These are phyloP conservation scores for Oryzias curvinotus DNA, from an alignment of 2,113 vertebrate species.

Conservation along the genomic window DNA sequence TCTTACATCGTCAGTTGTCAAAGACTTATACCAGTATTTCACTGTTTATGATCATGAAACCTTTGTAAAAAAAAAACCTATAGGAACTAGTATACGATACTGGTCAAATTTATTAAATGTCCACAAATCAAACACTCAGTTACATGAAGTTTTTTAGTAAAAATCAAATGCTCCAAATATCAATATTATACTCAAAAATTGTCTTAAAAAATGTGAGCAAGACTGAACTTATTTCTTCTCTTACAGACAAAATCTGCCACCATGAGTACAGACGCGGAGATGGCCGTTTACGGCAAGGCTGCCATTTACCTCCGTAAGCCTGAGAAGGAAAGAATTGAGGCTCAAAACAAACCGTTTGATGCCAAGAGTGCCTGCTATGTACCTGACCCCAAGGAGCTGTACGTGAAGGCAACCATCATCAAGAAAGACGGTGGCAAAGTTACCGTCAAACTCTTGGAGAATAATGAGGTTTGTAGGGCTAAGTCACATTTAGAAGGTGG, in stretches of 20 bases:
- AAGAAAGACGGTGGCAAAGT: conserved; percentile 60
- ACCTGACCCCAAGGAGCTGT: conserved; percentile 49
- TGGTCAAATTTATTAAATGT: too few relatives aligned
- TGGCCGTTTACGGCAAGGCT: conserved; percentile 67
- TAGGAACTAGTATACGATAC: too few relatives aligned
- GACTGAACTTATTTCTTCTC: neutral
- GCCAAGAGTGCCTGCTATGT: conserved; percentile 64
- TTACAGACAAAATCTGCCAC: conserved; percentile 33
- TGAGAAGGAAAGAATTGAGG: conserved; percentile 66
- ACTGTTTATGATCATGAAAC: too few relatives aligned
- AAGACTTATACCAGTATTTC: too few relatives aligned
- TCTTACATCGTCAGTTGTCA: too few relatives aligned
- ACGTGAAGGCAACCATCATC: conserved; percentile 49
- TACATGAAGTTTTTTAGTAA: too few relatives aligned
- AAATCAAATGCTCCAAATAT: too few relatives aligned
- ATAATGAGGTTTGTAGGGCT: conserved; percentile 42
- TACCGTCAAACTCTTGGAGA: conserved; percentile 47
- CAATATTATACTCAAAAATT: neutral
- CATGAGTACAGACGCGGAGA: conserved; percentile 67
- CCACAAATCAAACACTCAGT: too few relatives aligned
- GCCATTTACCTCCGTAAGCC: conserved; percentile 65
- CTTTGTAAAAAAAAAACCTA: too few relatives aligned
- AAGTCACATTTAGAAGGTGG: neutral
- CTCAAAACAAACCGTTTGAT: conserved; percentile 62
- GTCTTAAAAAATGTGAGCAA: neutral